A percentile compares a stretch with the other conserved stretches of the same genome.
These are phyloP conservation scores for Caenorhabditis doughertyi DNA, from an alignment of 2,888 invertebrate species.

Conservation along the genomic window DNA sequence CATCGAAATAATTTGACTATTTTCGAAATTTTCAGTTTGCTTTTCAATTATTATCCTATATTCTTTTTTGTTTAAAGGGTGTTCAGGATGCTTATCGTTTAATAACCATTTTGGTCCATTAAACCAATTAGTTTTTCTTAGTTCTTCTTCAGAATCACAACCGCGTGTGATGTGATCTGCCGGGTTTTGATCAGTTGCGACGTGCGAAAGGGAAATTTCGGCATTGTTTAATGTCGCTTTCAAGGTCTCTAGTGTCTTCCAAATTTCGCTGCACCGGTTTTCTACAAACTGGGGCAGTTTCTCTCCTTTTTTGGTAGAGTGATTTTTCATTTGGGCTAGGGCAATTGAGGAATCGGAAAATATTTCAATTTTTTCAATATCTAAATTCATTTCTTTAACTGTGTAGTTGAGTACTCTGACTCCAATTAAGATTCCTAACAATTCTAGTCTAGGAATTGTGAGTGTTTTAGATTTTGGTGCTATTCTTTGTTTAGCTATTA, in stretches of 20 bases:
- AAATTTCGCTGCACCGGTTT: constrained; percentile 21
- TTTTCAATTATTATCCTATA: not conserved
- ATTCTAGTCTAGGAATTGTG: constrained; percentile 37
- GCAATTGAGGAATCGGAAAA: constrained; percentile 20
- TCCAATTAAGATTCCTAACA: constrained; percentile 16
- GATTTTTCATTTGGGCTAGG: constrained; percentile 1
- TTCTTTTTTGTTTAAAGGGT: not conserved
- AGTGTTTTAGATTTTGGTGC: too few relatives aligned
- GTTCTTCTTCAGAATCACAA: constrained; percentile 6
- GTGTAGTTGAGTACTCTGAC: not conserved
- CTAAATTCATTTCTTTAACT: not conserved
- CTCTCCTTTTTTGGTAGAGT: not conserved
- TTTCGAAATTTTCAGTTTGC: not conserved
- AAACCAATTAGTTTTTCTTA: constrained; percentile 16
- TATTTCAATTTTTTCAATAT: not conserved
- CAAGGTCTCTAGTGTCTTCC: not conserved
- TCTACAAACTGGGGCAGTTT: constrained; percentile 4
- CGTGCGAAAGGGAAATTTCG: constrained; percentile 10
- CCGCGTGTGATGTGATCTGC: constrained; percentile 37
- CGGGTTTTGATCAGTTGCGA: constrained; percentile 25
- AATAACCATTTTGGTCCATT: constrained; percentile 22
- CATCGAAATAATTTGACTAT: not conserved
- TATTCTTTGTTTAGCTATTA: constrained; percentile 24
- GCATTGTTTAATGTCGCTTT: not conserved
- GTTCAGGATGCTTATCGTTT: not conserved